Evolutionary conservation across 1,140 invertebrate species (phyloP).

Genomic region (Oryctes rhinoceros): DNA sequence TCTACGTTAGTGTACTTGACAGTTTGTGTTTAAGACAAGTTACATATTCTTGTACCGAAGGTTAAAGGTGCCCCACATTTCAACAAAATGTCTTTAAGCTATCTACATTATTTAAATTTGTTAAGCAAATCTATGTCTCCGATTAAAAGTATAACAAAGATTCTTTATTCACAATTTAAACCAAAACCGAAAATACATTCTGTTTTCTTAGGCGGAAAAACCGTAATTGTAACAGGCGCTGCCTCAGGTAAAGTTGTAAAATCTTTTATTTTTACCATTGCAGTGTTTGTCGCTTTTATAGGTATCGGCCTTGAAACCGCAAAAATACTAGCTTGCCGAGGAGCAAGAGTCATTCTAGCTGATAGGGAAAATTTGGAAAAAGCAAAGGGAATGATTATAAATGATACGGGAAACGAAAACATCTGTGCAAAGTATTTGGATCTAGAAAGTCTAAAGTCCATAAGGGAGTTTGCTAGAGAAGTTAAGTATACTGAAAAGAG

Average conservation of each 20-base stretch:
- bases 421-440: slow-evolving; percentile 60
- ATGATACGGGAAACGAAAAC: slow-evolving; percentile 55
- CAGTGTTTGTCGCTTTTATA: background rate
- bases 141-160: background rate
- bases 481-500: slow-evolving; percentile 61
- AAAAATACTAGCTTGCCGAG: slow-evolving; percentile 1
- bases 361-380: slow-evolving; percentile 38
- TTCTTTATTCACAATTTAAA: background rate
- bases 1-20: background rate
- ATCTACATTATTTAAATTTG: background rate
- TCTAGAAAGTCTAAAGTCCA: slow-evolving; percentile 61
- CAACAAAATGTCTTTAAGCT: background rate
- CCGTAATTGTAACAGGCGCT: slow-evolving; percentile 20
- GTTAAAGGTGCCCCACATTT: background rate
- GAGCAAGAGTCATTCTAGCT: slow-evolving; percentile 38
- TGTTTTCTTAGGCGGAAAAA: slow-evolving; percentile 32
- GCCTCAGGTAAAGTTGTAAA: slow-evolving; percentile 25
- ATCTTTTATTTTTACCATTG: background rate
- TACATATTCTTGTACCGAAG: background rate
- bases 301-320: slow-evolving; percentile 39
- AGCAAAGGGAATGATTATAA: slow-evolving; percentile 60
- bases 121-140: background rate
- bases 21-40: background rate
- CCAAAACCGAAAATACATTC: background rate
- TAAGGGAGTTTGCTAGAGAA: slow-evolving; percentile 63